Evolutionary conservation across 2,797 vertebrate species (phyloP).

Genomic region (Cynopterus sphinx): DNA sequence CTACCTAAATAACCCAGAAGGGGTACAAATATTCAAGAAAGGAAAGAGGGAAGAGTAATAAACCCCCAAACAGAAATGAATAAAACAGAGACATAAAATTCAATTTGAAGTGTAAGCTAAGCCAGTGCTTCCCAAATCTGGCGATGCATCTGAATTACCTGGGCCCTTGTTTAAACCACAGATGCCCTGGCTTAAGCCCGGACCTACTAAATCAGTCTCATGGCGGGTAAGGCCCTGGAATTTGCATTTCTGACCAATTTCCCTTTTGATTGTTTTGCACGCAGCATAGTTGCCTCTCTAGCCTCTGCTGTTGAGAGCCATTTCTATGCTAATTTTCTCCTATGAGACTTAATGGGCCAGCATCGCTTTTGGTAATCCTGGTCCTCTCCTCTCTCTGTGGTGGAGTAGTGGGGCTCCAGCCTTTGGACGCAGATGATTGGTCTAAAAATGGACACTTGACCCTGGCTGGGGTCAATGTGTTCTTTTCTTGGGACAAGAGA

Average conservation of each 20-base stretch:
- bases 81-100: slow-evolving; percentile 58
- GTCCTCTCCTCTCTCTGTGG: background rate
- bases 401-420: background rate
- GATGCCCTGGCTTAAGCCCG: background rate
- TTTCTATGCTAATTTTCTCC: background rate
- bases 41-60: slow-evolving; percentile 42
- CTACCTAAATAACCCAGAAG: slow-evolving; percentile 61
- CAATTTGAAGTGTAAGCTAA: background rate
- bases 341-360: background rate
- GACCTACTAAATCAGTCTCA: background rate
- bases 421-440: background rate
- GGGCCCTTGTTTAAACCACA: background rate
- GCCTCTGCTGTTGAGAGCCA: background rate
- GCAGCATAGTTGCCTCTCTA: background rate
- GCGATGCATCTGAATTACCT: background rate
- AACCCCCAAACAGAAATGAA: slow-evolving; percentile 56
- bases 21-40: slow-evolving; percentile 57
- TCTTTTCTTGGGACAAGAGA: background rate
- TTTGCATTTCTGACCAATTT: background rate
- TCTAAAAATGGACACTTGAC: background rate
- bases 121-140: background rate
- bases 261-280: accelerated
- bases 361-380: background rate
- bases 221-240: background rate
- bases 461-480: background rate